Base-by-base conservation (phyloP, 1,140 invertebrate genomes). In the Neomicropteryx cornuta region DNA sequence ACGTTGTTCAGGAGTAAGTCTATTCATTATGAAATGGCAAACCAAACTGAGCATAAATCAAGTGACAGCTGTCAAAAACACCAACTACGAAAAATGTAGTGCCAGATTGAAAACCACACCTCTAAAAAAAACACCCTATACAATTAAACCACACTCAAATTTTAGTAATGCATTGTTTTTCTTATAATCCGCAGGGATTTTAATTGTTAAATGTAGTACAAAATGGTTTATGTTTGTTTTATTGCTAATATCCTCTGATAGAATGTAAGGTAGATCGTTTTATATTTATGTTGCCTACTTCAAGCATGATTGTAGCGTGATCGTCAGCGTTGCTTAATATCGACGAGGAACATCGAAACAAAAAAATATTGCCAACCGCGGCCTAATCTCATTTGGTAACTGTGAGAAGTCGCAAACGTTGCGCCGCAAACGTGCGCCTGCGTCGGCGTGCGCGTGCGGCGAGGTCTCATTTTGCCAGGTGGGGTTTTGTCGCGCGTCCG, bases 321-420 rank as follows among this genome's bases (percentile, higher is more conserved):
- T 10, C 31, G 13, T 21, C 33, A 13, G 13, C 23, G 8, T 8
- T 13, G 13, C 23, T 8, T 11, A 32, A 32, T 32, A 5, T 16
- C 6, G 14, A 8, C 6, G n/a, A n/a, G n/a, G n/a, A n/a, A n/a
- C n/a, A n/a, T n/a, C n/a, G n/a, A n/a, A n/a, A n/a, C n/a, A n/a
- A n/a, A n/a, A n/a, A n/a, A n/a, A n/a, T n/a, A 8, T 5, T 6
- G 5, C 60, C 58, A 39, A 39, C 54, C 50, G 56, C 60, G 55
- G 53, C 66, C 60, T 83, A 88, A 88, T 88, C 83, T 88, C 84
- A 87, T 85, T 79, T 80, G 80, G 83, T 88, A 88, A 87, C 83
- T 85, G 79, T 86, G 83, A 85, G 83, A 51, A 49, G 55, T 62
- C 35, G 47, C 43, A 54, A 44, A 40, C 37, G 44, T 50, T 51